Base-by-base conservation (phyloP, 2,888 invertebrate species). In the Sinhomidia bicolor region DNA sequence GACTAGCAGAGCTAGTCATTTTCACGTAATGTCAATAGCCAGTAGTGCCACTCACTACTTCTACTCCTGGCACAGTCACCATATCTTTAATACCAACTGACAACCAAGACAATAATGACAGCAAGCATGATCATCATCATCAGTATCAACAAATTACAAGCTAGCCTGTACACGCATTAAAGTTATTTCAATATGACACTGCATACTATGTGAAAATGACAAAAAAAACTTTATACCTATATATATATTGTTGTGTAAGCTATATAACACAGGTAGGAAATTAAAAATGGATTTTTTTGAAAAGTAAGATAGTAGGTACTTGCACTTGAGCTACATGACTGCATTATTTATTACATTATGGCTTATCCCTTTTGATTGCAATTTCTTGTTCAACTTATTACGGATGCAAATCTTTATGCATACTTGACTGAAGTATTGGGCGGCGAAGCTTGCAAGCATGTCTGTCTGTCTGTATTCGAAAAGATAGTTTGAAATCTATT, bases 81-180 rank as follows among this genome's bases (percentile, higher is more conserved):
- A 62, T 62, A 68, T 68, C 68, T 68, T 36, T 17, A 68, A 32
- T 68, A 10, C 36, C 68, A 68, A 68, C 68, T 68, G 17, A 36
- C 68, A 68, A 36, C 68, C 32, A 6, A 68, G 17, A 14, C 32
- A 32, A 32, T 17, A 68, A 36, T 32, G 68, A 68, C 68, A 36
- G 36, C 36, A 17, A 68, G 0, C 9, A 62, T 4, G 0, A 26
- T 12, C 12, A 29, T 62, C 68, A 65, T 68, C 36, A 32, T 32
- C 32, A 60, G 26, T 32, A 29, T 57, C 23, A 29, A 32, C 17
- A 57, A 62, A 29, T 62, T 10, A 23, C 23, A 62, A 10, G 29
- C 32, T 14, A 36, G 36, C 36, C 7, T 36, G 36, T 36, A 36
- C 60, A 60, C 29, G 29, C 60, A 14, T 60, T 60, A 14, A 60